Conservation (phyloP, 2,113 vertebrate species). For the Athene cunicularia region DNA sequence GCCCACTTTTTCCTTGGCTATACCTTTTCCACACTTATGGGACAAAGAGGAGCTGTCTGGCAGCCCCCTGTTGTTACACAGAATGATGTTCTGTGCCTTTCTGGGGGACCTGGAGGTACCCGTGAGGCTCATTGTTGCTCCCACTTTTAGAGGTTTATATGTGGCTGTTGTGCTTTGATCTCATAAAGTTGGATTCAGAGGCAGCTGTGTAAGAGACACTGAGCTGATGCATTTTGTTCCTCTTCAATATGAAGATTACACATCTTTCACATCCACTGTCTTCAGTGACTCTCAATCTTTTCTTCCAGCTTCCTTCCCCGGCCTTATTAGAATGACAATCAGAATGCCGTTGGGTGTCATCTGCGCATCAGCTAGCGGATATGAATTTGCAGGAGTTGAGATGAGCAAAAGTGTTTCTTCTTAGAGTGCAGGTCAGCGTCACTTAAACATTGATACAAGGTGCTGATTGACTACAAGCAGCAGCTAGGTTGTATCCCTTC, state of each 20-base stretch:
- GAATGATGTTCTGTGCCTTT: background rate
- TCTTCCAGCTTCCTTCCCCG: background rate
- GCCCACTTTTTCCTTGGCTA: background rate
- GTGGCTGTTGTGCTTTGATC: background rate
- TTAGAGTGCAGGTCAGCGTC: background rate
- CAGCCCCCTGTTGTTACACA: background rate
- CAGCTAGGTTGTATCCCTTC: background rate
- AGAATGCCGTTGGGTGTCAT: background rate
- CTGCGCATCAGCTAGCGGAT: background rate
- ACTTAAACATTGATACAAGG: background rate
- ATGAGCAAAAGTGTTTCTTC: background rate
- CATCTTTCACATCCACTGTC: background rate
- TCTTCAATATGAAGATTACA: background rate
- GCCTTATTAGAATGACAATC: background rate
- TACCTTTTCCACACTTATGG: accelerated
- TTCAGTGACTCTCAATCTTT: background rate
- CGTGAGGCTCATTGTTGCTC: background rate
- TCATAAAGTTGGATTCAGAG: background rate
- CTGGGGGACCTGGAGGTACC: too few species aligned
- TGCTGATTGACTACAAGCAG: background rate
- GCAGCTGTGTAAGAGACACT: background rate
- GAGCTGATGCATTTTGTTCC: background rate
- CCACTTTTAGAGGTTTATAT: background rate
- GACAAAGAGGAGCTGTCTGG: background rate
- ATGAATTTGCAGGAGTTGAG: background rate